Conservation (phyloP, 1,140 invertebrate species). For the Drosophila sproati region DNA sequence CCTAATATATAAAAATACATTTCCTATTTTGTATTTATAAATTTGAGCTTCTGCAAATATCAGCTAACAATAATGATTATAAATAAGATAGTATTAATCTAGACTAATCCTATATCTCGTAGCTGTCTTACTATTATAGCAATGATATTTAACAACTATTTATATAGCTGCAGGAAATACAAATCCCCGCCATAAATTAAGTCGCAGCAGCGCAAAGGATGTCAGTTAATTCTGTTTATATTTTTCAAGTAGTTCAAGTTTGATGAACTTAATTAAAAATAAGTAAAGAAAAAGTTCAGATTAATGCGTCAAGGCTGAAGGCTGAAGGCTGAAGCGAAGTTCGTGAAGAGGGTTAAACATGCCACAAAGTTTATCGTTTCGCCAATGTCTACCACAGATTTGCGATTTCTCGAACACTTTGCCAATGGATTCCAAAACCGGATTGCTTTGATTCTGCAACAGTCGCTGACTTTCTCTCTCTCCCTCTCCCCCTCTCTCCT, state of each 20-base stretch:
- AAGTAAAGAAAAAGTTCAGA: slow-evolving; percentile 70
- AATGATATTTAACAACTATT: too few species aligned
- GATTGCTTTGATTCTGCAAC: slow-evolving; percentile 18
- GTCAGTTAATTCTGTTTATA: slow-evolving; percentile 77
- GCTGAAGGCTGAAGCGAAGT: slow-evolving; percentile 3
- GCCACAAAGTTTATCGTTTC: slow-evolving; percentile 41
- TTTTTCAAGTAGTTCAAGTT: slow-evolving; percentile 62
- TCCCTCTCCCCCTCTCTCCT: background rate
- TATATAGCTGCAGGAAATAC: too few species aligned
- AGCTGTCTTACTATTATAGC: too few species aligned
- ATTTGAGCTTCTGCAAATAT: too few species aligned
- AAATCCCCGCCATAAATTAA: slow-evolving; percentile 6
- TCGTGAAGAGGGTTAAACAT: slow-evolving; percentile 35
- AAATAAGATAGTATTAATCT: too few species aligned
- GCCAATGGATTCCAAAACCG: slow-evolving; percentile 10
- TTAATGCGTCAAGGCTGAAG: slow-evolving; percentile 52
- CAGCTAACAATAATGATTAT: too few species aligned
- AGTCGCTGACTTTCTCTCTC: slow-evolving; percentile 11
- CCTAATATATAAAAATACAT: too few species aligned
- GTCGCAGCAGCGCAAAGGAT: slow-evolving; percentile 12
- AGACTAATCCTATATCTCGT: too few species aligned
- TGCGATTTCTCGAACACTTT: background rate
- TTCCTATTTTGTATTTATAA: too few species aligned
- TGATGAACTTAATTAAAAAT: slow-evolving; percentile 82
- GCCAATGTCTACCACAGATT: slow-evolving; percentile 35